A percentile compares a stretch with the other conserved stretches of the same genome.
These are phyloP conservation scores for Microcebus tavaratra DNA, from an alignment of 2,113 vertebrate genomes.

Conservation along the genomic window DNA sequence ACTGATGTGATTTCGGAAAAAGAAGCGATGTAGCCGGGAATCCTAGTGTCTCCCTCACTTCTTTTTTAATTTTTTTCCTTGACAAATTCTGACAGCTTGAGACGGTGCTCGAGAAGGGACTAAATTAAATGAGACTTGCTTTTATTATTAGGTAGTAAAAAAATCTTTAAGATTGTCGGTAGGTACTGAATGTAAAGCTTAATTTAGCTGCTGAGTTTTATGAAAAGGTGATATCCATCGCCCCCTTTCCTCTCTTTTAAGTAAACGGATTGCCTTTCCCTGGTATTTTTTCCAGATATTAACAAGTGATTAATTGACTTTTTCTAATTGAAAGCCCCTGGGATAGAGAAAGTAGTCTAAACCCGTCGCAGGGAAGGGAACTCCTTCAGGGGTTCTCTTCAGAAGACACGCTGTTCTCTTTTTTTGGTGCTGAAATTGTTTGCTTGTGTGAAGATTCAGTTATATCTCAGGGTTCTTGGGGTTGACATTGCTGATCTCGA, in stretches of 20 bases:
- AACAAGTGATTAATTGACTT: constrained; percentile 46
- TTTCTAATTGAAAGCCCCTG: constrained; percentile 41
- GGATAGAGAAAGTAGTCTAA: constrained; percentile 38
- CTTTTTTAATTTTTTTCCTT: not conserved
- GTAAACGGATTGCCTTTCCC: constrained; percentile 5
- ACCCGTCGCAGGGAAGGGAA: constrained; percentile 45
- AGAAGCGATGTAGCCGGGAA: constrained; percentile 29
- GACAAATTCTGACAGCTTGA: constrained; percentile 59
- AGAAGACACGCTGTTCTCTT: constrained; percentile 80
- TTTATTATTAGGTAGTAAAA: constrained; percentile 52
- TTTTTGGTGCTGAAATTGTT: constrained; percentile 85
- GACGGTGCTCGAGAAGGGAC: constrained; percentile 59
- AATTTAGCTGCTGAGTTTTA: not conserved
- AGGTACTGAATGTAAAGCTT: constrained; percentile 6
- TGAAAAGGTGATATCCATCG: not conserved
- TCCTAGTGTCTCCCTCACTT: not conserved
- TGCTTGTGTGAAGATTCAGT: constrained; percentile 8
- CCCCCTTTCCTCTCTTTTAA: constrained; percentile 2
- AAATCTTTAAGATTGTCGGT: not conserved
- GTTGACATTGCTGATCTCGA: constrained; percentile 20
- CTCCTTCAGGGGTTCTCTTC: not conserved
- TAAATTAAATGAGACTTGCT: constrained; percentile 57
- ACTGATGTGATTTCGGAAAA: constrained; percentile 47
- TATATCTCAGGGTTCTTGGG: constrained; percentile 40
- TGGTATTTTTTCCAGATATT: constrained; percentile 21